Evolutionary conservation across 2,113 vertebrate species (phyloP).

Genomic region (Blennius ocellaris): DNA sequence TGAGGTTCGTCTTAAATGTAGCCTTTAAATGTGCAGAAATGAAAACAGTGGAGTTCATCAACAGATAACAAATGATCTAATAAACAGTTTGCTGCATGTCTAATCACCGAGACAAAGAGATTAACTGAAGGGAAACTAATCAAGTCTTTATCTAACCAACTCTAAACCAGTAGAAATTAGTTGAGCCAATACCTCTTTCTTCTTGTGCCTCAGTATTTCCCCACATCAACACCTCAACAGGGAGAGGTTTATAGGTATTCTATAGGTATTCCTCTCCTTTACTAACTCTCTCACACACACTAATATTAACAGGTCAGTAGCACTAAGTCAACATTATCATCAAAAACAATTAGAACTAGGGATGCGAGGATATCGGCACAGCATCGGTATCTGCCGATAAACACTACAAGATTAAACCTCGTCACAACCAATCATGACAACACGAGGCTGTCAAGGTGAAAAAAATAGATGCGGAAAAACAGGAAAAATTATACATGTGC

Average conservation of each 20-base stretch:
- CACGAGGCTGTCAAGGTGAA: too few species aligned
- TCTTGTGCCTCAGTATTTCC: not conserved
- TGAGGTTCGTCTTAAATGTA: not conserved
- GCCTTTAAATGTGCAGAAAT: not conserved
- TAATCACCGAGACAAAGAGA: constrained; percentile 2
- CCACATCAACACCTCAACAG: constrained; percentile 28
- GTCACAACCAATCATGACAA: too few species aligned
- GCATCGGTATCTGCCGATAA: too few species aligned
- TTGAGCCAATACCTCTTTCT: not conserved
- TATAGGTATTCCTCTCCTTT: not conserved
- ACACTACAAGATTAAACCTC: too few species aligned
- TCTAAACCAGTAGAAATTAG: not conserved
- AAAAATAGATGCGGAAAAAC: too few species aligned
- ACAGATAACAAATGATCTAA: constrained; percentile 1
- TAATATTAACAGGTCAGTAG: not conserved
- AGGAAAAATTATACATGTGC: too few species aligned
- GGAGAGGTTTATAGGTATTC: constrained; percentile 30
- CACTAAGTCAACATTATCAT: constrained; percentile 17
- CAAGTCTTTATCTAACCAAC: not conserved
- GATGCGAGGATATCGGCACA: too few species aligned
- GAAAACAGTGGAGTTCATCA: constrained; percentile 5
- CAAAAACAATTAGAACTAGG: not conserved
- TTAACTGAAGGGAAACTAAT: constrained; percentile 1
- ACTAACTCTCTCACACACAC: constrained; percentile 8
- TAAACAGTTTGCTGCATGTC: not conserved